Evolutionary conservation across 2,113 vertebrate genomes (phyloP), one percentile per base, ranked within the genome.

Genomic region (Aplodontia rufa): DNA sequence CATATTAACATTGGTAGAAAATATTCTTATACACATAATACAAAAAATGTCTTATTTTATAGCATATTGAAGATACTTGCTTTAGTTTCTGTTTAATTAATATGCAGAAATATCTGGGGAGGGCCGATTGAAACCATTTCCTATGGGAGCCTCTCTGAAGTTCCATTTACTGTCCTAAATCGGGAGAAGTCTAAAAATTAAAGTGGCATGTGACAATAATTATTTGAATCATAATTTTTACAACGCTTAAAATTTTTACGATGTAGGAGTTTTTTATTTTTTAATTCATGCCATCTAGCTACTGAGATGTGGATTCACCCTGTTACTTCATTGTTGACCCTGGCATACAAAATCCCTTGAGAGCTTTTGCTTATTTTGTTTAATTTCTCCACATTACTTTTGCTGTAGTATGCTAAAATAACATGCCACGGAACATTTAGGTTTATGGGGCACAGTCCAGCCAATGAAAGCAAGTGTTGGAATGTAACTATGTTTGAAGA

Each of bases 211-310:
- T 96, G 94, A 95, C 72, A 85, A 35, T 88, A 97, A 93, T 97
- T 97, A 96, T 74, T 96, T 93, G 80, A 97, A 96, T 42, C 90
- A 97, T 94, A 62, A 86, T 87, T 97, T 98, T 98, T 97, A 91
- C 92, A 80, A 75, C 80, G 49, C 74, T 97, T 86, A 94, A 89
- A 94, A 64, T 93, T 92, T 97, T 97, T 95, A 95, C 81, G 82
- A 69, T 51, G 78, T 91, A 97, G 93, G 96, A 28, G 24, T 60
- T 58, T 58, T 22, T 58, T 58, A 24, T 58, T 26, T 28, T 10
- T 0, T 26, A 55, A 35, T 96, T 96, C 74, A 66, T 42, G 88
- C 40, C 12, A 82, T 28, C 37, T 35, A 85, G 58, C 47, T 98
- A 87, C 58, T 72, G 94, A 97, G 95, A 97, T 96, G 64, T 72